phyloP scores from a whole-genome alignment of 2,113 vertebrate genomes.

The Motacilla alba region DNA sequence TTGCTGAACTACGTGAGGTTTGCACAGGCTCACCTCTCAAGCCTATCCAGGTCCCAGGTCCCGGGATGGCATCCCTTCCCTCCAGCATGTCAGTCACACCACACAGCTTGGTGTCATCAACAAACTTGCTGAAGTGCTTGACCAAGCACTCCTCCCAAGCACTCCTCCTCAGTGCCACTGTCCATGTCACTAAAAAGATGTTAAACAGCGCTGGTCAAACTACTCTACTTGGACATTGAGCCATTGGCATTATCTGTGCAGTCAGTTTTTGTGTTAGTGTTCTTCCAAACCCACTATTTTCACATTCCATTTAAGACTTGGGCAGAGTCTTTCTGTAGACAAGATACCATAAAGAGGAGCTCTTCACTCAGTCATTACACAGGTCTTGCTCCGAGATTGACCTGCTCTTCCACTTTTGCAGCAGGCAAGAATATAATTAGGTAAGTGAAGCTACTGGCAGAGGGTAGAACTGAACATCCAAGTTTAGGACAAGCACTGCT shows the following conservation, averaged over 20 bases:
- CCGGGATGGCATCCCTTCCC: not conserved
- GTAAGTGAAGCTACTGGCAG: not conserved
- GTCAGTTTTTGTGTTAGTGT: not conserved
- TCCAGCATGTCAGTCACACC: not conserved
- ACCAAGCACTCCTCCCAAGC: no score
- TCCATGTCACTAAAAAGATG: no score
- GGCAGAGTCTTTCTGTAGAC: not conserved
- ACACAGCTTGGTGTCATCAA: not conserved
- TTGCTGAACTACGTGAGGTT: fast-evolving
- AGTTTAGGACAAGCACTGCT: not conserved
- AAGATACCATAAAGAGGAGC: not conserved
- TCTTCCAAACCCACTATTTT: not conserved
- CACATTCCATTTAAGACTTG: not conserved
- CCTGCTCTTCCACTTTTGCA: not conserved
- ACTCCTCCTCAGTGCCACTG: not conserved
- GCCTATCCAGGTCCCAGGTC: not conserved
- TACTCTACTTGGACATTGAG: not conserved
- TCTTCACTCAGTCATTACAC: not conserved
- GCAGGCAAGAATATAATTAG: not conserved
- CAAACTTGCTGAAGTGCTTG: not conserved
- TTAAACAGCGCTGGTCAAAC: not conserved
- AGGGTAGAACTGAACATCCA: not conserved
- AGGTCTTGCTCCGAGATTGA: not conserved
- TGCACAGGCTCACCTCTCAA: not conserved
- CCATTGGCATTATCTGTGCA: not conserved